A percentile compares a stretch with the other conserved stretches of the same genome.
phyloP scores from a whole-genome alignment of 2,888 invertebrate species.

The Apamea monoglypha region DNA sequence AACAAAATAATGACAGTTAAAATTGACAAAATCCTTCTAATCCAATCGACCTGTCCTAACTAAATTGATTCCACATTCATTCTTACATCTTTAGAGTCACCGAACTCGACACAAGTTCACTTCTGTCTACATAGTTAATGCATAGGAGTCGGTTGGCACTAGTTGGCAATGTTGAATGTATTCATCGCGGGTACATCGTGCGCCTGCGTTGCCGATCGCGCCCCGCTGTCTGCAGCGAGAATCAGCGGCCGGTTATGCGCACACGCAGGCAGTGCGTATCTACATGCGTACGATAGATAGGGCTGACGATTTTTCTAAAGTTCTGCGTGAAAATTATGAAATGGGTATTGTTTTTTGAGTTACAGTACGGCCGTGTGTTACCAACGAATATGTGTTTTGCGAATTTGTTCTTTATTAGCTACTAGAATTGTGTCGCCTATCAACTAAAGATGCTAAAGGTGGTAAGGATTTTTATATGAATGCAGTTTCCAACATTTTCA shows the following conservation, averaged over 20 bases:
- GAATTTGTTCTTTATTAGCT: neutral
- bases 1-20: conserved; percentile 33
- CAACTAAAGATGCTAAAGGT: neutral
- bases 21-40: conserved; percentile 28
- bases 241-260: conserved; percentile 61
- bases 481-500: neutral
- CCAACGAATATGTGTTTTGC: neutral
- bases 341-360: neutral
- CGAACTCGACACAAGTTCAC: conserved; percentile 58
- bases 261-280: conserved; percentile 47
- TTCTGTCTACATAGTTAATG: conserved; percentile 48
- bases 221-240: conserved; percentile 76
- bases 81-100: conserved; percentile 39
- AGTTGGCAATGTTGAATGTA: conserved; percentile 63
- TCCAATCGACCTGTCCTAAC: conserved; percentile 15
- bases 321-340: neutral
- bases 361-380: no score
- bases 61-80: conserved; percentile 49
- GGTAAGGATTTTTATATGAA: neutral
- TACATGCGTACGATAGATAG: conserved; percentile 52
- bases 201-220: conserved; percentile 67
- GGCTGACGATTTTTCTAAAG: conserved; percentile 42
- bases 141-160: conserved; percentile 54
- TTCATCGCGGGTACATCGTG: conserved; percentile 46
- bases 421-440: neutral